Evolutionary conservation across 2,797 vertebrate species (phyloP).

Genomic region (Euthynnus affinis): DNA sequence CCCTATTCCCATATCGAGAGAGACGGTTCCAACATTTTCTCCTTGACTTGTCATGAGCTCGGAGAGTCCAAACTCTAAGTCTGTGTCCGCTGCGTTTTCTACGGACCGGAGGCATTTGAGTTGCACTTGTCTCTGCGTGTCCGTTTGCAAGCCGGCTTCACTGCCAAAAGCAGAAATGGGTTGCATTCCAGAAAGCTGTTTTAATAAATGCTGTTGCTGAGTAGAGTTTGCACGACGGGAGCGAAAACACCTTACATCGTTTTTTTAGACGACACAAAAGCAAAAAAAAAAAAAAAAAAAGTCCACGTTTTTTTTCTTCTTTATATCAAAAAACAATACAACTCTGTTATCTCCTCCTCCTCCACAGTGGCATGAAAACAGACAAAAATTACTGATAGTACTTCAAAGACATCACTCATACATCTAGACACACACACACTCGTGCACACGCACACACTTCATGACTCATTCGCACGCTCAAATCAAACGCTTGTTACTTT

Average conservation of each 20-base stretch:
- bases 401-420: constrained; percentile 72
- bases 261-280: constrained; percentile 43
- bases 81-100: constrained; percentile 14
- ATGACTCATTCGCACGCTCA: constrained; percentile 57
- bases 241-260: constrained; percentile 33
- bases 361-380: constrained; percentile 73
- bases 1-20: constrained; percentile 13
- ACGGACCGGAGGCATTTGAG: constrained; percentile 30
- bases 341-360: constrained; percentile 55
- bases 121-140: constrained; percentile 36
- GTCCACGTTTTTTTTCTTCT: background rate
- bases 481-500: constrained; percentile 70
- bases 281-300: constrained; percentile 27
- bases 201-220: constrained; percentile 59
- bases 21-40: constrained; percentile 9
- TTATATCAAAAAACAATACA: constrained; percentile 71
- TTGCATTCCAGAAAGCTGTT: constrained; percentile 51
- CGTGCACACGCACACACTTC: constrained; percentile 13
- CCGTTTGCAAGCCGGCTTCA: constrained; percentile 22
- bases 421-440: constrained; percentile 34
- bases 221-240: constrained; percentile 41
- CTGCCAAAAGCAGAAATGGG: constrained; percentile 42
- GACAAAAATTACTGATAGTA: constrained; percentile 77
- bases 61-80: constrained; percentile 37
- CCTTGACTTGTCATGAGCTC: constrained; percentile 25